These are phyloP conservation scores for Drosophila limbata DNA, from an alignment of 2,888 invertebrate genomes.

Conservation along the genomic window DNA sequence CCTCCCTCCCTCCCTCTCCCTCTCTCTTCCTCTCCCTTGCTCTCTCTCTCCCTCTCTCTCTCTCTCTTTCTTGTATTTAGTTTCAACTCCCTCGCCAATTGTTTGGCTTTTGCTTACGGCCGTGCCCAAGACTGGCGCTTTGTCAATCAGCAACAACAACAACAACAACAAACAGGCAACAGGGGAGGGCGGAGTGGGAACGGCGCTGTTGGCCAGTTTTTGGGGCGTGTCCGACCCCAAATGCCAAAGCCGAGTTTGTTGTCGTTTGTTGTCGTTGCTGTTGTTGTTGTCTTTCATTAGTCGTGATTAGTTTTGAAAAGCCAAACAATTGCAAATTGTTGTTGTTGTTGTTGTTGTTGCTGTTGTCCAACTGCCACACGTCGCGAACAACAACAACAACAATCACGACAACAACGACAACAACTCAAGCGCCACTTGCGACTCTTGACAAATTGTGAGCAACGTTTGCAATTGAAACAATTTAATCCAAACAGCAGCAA, in stretches of 20 bases:
- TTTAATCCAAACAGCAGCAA: conserved; percentile 62
- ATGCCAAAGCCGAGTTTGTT: conserved; percentile 55
- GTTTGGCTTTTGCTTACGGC: conserved; percentile 55
- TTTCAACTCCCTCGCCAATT: conserved; percentile 56
- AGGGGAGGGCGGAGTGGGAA: not conserved
- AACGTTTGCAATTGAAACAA: conserved; percentile 74
- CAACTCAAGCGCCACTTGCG: conserved; percentile 68
- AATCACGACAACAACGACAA: not conserved
- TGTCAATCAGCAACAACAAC: conserved; percentile 59
- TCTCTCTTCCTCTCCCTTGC: too few relatives aligned
- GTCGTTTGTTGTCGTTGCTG: conserved; percentile 27
- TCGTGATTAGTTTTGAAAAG: conserved; percentile 72
- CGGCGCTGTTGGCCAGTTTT: conserved; percentile 25
- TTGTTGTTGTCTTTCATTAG: conserved; percentile 66
- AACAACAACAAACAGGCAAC: not conserved
- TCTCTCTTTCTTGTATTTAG: not conserved
- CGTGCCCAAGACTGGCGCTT: conserved; percentile 64
- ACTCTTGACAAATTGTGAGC: conserved; percentile 73
- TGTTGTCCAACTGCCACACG: conserved; percentile 62
- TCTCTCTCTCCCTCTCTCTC: not conserved
- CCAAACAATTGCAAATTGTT: too few relatives aligned
- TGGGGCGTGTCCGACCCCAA: conserved; percentile 72
- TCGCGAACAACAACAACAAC: conserved; percentile 33
- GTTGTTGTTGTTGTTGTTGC: conserved; percentile 31
- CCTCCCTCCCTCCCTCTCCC: not conserved